These are phyloP conservation scores for Drosophila yakuba DNA, from an alignment of 1,140 invertebrate species.

Conservation along the genomic window DNA sequence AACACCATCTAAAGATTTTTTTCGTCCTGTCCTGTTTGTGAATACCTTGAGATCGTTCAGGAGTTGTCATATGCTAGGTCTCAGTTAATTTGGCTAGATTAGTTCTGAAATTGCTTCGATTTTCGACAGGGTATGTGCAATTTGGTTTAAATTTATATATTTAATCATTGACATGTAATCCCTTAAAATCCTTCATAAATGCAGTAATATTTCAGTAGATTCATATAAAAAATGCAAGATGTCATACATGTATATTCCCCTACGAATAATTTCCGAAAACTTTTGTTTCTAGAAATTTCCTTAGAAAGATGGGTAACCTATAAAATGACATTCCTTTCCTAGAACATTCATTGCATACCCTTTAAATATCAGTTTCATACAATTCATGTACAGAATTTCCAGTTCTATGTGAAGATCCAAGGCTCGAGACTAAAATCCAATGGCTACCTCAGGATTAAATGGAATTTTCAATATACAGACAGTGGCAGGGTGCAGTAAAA, in stretches of 20 bases:
- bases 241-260: neutral
- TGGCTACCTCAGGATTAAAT: neutral
- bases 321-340: neutral
- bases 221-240: neutral
- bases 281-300: neutral
- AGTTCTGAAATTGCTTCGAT: neutral
- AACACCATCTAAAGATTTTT: conserved; percentile 11
- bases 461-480: neutral
- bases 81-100: neutral
- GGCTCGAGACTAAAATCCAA: too few species aligned
- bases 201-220: neutral
- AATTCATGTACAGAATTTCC: conserved; percentile 24
- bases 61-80: neutral
- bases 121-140: neutral
- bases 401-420: conserved; percentile 9
- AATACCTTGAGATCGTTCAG: neutral
- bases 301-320: neutral
- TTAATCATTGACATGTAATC: conserved; percentile 2
- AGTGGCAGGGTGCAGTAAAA: neutral
- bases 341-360: conserved; percentile 9
- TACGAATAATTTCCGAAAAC: neutral
- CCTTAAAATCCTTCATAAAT: neutral
- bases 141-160: too few species aligned
- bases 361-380: conserved; percentile 17
- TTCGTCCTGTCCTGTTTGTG: conserved; percentile 13